phyloP scores from a whole-genome alignment of 1,140 invertebrate species.

The Tetramorium alpestre region DNA sequence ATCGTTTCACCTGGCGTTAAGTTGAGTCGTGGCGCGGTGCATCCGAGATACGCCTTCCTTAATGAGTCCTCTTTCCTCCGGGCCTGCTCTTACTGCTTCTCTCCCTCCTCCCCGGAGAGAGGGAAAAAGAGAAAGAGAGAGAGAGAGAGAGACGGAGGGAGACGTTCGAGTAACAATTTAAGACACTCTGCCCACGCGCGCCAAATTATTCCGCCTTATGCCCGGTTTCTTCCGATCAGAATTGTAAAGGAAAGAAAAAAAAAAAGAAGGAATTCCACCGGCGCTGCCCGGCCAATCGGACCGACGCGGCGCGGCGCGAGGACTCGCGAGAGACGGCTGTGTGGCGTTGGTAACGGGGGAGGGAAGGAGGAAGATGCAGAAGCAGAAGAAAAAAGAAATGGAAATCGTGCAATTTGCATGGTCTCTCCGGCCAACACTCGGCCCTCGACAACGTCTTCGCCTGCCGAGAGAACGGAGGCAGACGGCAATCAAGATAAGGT shows the following conservation, averaged over 20 bases:
- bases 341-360: constrained; percentile 15
- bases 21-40: not conserved
- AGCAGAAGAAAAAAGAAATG: constrained; percentile 66
- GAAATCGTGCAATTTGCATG: constrained; percentile 75
- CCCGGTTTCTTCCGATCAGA: constrained; percentile 58
- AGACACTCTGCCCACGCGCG: constrained; percentile 54
- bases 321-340: not conserved
- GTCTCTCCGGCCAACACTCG: constrained; percentile 40
- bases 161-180: constrained; percentile 45
- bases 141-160: not conserved
- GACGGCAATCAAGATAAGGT: constrained; percentile 72
- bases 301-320: not conserved
- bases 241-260: constrained; percentile 62
- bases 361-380: constrained; percentile 36
- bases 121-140: too few species aligned
- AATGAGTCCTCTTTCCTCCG: constrained; percentile 17
- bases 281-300: constrained; percentile 19
- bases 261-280: constrained; percentile 35
- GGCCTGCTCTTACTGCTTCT: not conserved
- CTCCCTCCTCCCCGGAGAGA: not conserved
- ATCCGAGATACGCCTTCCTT: constrained; percentile 56
- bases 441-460: constrained; percentile 26
- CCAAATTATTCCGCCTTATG: constrained; percentile 63
- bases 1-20: constrained; percentile 46
- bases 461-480: constrained; percentile 51